Base-by-base conservation (phyloP, 1,140 invertebrate species). In the Drosophila arizonae region DNA sequence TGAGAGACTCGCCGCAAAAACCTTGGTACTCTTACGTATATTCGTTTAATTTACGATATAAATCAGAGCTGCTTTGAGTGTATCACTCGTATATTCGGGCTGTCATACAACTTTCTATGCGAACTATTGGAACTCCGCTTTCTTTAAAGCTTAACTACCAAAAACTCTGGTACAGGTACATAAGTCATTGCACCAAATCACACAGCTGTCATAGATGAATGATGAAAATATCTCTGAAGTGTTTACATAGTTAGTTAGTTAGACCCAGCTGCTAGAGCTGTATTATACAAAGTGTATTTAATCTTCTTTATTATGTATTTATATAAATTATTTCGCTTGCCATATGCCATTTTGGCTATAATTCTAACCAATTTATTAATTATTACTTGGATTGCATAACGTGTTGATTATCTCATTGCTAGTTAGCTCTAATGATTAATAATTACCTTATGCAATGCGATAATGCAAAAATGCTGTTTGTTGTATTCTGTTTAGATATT, bases 371-470 rank as follows among this genome's bases (percentile, higher is more conserved):
- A 56, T 56, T 60, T 60, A 55, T 60, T 60, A 60, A 60, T 60
- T 60, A 28, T 4, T 46, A 30, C 46, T 46, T 46, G n/a, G 30
- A 48, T 60, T 36, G 57, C 36, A 56, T 56, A 56, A 56, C 26
- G 15, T 46, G 57, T 48, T 60, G 15, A 60, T 60, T 48, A 48
- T 60, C 57, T 33, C 57, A 48, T 60, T 48, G 57, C 26, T 60
- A 48, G 54, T 66, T 45, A 46, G 55, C 30, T 67, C 33, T 60
- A 58, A 66, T 60, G 55, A 60, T 58, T 51, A 24, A 10, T 64
- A 72, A 72, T 72, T 72, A 72, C 36, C 46, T 72, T 66, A 72
- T 72, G 69, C 33, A 72, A 72, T 41, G 30, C 2, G 61, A 46
- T 15, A 67, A 46, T 28, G 21, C n/a, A 10, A 54, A 41, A 41